Base-by-base conservation (phyloP, 2,888 invertebrate species). In the Diadegma fenestrale region DNA sequence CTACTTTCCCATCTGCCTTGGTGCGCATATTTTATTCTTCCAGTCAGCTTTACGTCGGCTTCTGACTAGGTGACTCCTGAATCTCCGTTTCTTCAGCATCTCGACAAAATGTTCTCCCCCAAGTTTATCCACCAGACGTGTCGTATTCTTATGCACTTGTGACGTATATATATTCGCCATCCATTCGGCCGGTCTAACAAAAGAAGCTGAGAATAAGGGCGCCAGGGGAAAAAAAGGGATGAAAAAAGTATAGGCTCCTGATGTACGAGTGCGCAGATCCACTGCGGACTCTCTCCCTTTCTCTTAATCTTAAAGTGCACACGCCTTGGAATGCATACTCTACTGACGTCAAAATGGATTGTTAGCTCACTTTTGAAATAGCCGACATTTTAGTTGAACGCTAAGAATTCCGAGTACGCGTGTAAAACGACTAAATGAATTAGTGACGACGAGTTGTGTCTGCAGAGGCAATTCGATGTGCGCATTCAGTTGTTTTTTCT, bases 1-100 rank as follows among this genome's bases (percentile, higher is more conserved):
- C 80, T 69, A 78, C 79, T 68, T 81, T 79, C 64, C 76, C 75
- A 75, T 61, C 80, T 73, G 64, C 66, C 69, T 48, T 43, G 17
- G 37, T 66, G 37, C 45, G n/a, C 63, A 75, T 69, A 83, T 68
- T 69, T 76, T 71, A 66, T 84, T 82, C 58, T 30, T 58, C 30
- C 58, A 30, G 58, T 33, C 51, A 61, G 58, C 43, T 78, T 43
- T 43, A 78, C 54, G 45, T 33, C 41, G 37, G 26, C 22, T 41
- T 77, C 12, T 41, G 37, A 66, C 77, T 54, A 0, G 66, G 66
- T 51, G 26, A 54, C 54, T 54, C 22, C 54, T 54, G 54, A 58
- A 58, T 58, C 54, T 19, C 54, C 54, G 26, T 12, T 58, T 12
- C 66, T 69, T 48, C 61, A 79, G 69, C 79, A n/a, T 61, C 61